These are phyloP conservation scores for Gymnogyps californianus DNA, from an alignment of 2,113 vertebrate species.

Conservation along the genomic window DNA sequence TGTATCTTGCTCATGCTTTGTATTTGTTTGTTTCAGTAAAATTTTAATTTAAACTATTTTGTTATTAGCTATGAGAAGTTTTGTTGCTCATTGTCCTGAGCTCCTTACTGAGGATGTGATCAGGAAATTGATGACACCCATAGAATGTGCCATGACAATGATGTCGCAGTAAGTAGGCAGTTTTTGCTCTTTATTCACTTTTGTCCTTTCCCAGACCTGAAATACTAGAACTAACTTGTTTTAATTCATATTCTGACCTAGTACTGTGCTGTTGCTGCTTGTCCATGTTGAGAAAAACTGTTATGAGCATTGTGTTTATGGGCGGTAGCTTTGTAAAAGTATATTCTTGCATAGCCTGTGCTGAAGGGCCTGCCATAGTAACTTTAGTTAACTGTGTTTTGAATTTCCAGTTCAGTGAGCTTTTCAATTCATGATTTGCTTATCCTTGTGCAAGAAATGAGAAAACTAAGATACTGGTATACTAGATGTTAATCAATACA, in stretches of 20 bases:
- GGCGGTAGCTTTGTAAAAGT: neutral
- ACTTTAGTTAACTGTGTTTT: neutral
- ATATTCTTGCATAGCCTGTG: neutral
- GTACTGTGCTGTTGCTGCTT: neutral
- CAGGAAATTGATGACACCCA: conserved; percentile 95
- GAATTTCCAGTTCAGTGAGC: neutral
- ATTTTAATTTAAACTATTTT: neutral
- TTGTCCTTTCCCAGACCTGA: neutral
- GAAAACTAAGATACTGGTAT: neutral
- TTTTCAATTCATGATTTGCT: neutral
- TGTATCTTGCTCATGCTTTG: neutral
- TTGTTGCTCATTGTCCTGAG: conserved; percentile 97
- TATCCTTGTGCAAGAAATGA: neutral
- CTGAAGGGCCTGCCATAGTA: neutral
- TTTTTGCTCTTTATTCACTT: neutral
- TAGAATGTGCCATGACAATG: conserved; percentile 99
- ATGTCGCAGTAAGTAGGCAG: conserved; percentile 94
- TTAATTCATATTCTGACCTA: neutral
- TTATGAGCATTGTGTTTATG: neutral
- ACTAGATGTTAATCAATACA: neutral
- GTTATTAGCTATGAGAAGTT: conserved; percentile 93
- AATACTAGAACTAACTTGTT: neutral
- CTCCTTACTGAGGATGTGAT: conserved; percentile 97
- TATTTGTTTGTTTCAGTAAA: neutral
- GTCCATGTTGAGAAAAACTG: neutral